These are phyloP conservation scores for Antechinus flavipes DNA, from an alignment of 2,113 vertebrate species.

Conservation along the genomic window DNA sequence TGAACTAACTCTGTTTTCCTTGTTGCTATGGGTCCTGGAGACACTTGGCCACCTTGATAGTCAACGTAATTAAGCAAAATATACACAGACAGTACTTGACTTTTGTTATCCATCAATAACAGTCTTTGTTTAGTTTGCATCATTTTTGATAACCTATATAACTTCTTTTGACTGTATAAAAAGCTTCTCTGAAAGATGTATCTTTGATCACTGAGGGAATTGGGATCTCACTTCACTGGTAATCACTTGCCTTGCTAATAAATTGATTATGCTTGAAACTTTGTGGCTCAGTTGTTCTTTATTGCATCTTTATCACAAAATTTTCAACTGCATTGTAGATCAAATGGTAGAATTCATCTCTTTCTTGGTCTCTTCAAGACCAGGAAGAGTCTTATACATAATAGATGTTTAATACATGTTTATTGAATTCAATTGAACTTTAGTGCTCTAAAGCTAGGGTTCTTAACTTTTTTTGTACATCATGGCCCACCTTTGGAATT, in stretches of 20 bases:
- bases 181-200: neutral
- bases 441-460: neutral
- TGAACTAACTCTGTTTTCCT: neutral
- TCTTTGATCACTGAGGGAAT: neutral
- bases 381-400: neutral
- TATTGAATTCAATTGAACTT: neutral
- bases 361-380: neutral
- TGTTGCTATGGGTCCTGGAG: neutral
- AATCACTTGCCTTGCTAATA: neutral
- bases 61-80: neutral
- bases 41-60: neutral
- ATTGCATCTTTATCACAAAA: too few species aligned
- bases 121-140: neutral
- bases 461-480: neutral
- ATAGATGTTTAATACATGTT: neutral
- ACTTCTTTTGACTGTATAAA: neutral
- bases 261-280: neutral
- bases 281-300: neutral
- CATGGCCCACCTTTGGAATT: neutral
- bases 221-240: neutral
- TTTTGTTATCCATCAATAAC: neutral
- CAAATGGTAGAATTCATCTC: neutral
- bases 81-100: neutral
- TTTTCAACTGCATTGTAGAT: neutral
- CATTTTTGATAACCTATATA: too few species aligned